Percentiles rank a stretch among this genome's conserved stretches.
Evolutionary conservation across 2,888 invertebrate genomes (phyloP).

Genomic region (Drosophila stalkeri): DNA sequence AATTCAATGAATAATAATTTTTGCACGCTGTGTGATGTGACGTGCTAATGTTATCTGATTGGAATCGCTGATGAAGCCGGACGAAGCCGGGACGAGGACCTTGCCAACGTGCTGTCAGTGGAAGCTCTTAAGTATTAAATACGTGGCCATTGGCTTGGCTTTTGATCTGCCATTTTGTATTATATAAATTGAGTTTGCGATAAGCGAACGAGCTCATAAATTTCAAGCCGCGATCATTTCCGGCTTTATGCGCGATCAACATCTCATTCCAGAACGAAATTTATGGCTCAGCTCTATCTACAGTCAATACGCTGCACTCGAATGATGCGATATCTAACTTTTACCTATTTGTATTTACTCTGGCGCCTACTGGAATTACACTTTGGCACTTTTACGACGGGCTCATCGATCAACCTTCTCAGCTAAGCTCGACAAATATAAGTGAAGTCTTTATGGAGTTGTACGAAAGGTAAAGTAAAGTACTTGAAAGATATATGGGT

Average conservation of each 20-base stretch:
- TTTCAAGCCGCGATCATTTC: constrained; percentile 64
- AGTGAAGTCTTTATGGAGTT: constrained; percentile 6
- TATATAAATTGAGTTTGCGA: constrained; percentile 78
- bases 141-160: constrained; percentile 60
- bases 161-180: constrained; percentile 77
- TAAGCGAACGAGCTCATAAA: constrained; percentile 66
- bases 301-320: constrained; percentile 28
- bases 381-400: constrained; percentile 64
- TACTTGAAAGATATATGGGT: background rate
- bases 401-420: constrained; percentile 59
- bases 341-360: constrained; percentile 18
- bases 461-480: background rate
- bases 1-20: constrained; percentile 85
- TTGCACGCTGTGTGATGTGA: constrained; percentile 83
- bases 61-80: constrained; percentile 79
- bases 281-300: constrained; percentile 15
- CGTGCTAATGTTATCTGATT: constrained; percentile 84
- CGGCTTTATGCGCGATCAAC: constrained; percentile 62
- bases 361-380: constrained; percentile 78
- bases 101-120: constrained; percentile 41
- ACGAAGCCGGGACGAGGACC: constrained; percentile 10
- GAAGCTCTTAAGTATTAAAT: constrained; percentile 83
- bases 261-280: constrained; percentile 33
- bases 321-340: constrained; percentile 21
- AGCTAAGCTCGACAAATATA: constrained; percentile 38